Evolutionary conservation across 1,140 invertebrate genomes (phyloP).

Genomic region (Aphelinus certus): DNA sequence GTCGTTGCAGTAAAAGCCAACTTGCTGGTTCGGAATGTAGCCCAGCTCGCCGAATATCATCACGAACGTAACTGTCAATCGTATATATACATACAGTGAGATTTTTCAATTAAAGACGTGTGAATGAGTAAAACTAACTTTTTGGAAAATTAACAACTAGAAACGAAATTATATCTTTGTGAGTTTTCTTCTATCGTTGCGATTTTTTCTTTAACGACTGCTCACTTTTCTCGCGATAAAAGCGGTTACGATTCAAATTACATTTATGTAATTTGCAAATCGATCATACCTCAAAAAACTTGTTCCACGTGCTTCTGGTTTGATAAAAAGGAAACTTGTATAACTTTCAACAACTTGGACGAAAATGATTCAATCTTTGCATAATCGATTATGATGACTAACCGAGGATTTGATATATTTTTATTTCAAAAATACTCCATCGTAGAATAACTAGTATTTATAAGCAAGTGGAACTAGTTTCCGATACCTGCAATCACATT

Average conservation of each 20-base stretch:
- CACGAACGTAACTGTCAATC: not conserved
- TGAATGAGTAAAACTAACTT: too few relatives aligned
- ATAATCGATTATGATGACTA: not conserved
- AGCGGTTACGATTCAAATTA: too few relatives aligned
- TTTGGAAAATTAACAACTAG: too few relatives aligned
- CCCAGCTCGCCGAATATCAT: slow-evolving; percentile 30
- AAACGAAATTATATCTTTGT: too few relatives aligned
- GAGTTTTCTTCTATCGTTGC: too few relatives aligned
- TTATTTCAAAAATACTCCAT: too few relatives aligned
- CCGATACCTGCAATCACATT: too few relatives aligned
- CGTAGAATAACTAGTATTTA: too few relatives aligned
- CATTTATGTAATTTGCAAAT: slow-evolving; percentile 9
- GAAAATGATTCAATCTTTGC: slow-evolving; percentile 6
- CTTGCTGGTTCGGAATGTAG: slow-evolving; percentile 26
- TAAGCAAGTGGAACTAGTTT: too few relatives aligned
- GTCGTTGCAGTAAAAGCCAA: slow-evolving; percentile 73
- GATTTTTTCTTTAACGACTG: not conserved
- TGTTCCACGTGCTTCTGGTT: not conserved
- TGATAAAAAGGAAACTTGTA: not conserved
- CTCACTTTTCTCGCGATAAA: too few relatives aligned
- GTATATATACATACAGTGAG: too few relatives aligned
- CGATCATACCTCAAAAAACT: slow-evolving; percentile 11
- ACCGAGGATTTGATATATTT: not conserved
- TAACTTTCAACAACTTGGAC: not conserved
- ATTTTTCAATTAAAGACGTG: too few relatives aligned